Evolutionary conservation across 1,140 invertebrate species (phyloP).

Genomic region (Drosophila sucinea): DNA sequence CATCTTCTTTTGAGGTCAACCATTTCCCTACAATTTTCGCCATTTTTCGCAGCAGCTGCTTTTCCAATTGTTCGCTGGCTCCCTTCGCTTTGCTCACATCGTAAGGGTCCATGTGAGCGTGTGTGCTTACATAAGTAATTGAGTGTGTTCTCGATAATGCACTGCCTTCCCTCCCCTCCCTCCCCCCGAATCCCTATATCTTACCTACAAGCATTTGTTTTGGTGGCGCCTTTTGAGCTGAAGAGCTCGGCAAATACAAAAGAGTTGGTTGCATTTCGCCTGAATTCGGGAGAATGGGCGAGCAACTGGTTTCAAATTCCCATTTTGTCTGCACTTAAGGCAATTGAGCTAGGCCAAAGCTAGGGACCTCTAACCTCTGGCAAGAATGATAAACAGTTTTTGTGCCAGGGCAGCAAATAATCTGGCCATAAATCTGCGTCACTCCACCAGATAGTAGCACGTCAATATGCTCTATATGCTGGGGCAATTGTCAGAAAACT

Average conservation of each 20-base stretch:
- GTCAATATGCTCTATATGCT: background rate
- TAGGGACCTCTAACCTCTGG: background rate
- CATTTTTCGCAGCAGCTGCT: constrained; percentile 72
- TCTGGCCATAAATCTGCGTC: background rate
- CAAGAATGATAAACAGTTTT: constrained; percentile 9
- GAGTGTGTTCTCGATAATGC: constrained; percentile 80
- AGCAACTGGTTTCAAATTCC: constrained; percentile 24
- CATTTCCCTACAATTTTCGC: constrained; percentile 63
- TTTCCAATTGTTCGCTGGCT: constrained; percentile 63
- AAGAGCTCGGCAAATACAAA: constrained; percentile 66
- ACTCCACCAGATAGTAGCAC: background rate
- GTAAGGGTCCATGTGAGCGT: background rate
- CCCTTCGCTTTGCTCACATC: constrained; percentile 6
- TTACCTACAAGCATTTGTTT: constrained; percentile 36
- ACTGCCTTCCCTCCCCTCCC: constrained; percentile 42
- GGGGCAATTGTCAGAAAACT: background rate
- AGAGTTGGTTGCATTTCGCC: background rate
- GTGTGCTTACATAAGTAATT: constrained; percentile 77
- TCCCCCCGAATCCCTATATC: background rate
- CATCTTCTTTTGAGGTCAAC: constrained; percentile 63
- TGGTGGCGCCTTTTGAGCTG: constrained; percentile 53
- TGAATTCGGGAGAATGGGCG: background rate
- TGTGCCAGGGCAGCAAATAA: background rate
- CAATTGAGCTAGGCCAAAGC: constrained; percentile 24
- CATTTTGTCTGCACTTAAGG: constrained; percentile 33